These are phyloP conservation scores for Apus apus DNA, from an alignment of 2,113 vertebrate genomes.

Conservation along the genomic window DNA sequence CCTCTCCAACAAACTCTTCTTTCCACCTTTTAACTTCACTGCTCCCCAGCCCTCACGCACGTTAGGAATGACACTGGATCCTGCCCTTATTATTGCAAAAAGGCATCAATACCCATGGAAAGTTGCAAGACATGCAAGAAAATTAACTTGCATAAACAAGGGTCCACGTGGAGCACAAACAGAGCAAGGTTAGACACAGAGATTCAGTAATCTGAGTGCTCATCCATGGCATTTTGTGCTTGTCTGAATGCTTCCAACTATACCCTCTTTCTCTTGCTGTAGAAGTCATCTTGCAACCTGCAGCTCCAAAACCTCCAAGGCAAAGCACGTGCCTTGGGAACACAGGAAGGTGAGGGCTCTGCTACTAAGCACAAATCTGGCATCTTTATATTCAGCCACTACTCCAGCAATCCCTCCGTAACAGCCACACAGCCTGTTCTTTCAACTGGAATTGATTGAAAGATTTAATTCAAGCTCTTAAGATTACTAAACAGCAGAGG, in stretches of 20 bases:
- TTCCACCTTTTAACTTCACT: not conserved
- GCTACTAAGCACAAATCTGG: not conserved
- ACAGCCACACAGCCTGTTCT: accelerated
- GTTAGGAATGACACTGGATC: not conserved
- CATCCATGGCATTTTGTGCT: accelerated
- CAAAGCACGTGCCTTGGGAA: not conserved
- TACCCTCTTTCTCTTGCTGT: not conserved
- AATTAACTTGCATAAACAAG: not conserved
- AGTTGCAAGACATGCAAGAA: not conserved
- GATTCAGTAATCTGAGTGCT: not conserved
- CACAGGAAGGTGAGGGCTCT: not conserved
- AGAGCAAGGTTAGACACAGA: not conserved
- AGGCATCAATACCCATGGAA: not conserved
- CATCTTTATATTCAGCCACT: not conserved
- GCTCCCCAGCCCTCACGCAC: accelerated
- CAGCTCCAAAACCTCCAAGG: not conserved
- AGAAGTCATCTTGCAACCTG: not conserved
- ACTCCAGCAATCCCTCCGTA: not conserved
- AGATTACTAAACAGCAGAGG: not conserved
- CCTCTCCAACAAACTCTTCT: not conserved
- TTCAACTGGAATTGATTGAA: not conserved
- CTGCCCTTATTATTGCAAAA: not conserved
- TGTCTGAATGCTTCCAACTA: not conserved
- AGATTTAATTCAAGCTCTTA: not conserved
- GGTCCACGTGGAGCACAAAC: not conserved